A percentile compares a stretch with the other conserved stretches of the same genome.
Evolutionary conservation across 2,888 invertebrate genomes (phyloP).

Genomic region (Cephalotes varians): DNA sequence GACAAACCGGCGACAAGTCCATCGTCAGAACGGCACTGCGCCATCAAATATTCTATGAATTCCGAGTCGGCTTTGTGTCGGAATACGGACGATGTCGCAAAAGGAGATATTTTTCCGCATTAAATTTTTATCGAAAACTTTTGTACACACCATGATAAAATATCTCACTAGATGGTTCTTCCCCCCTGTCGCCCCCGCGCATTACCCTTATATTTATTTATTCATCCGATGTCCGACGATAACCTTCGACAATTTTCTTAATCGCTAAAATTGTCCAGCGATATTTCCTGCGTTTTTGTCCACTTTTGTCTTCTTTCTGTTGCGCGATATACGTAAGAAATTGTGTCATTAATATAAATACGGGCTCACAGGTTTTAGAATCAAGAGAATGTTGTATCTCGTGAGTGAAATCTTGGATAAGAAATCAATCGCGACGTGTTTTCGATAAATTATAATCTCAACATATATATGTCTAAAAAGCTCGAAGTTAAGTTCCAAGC

Average conservation of each 20-base stretch:
- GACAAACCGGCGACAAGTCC: slow-evolving; percentile 65
- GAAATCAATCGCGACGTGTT: background rate
- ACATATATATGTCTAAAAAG: background rate
- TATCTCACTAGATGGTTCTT: background rate
- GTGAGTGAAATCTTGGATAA: background rate
- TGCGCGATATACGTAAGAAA: background rate
- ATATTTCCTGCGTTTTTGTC: slow-evolving; percentile 5
- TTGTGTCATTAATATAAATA: background rate
- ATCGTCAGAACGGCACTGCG: slow-evolving; percentile 60
- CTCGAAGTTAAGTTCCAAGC: background rate
- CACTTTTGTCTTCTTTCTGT: background rate
- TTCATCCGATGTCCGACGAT: slow-evolving; percentile 11
- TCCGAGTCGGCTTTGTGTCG: slow-evolving; percentile 75
- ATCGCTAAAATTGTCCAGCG: slow-evolving; percentile 36
- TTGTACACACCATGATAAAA: slow-evolving; percentile 50
- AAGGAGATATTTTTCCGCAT: slow-evolving; percentile 63
- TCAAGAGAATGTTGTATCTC: background rate
- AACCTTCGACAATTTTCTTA: slow-evolving; percentile 39
- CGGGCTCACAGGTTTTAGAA: background rate
- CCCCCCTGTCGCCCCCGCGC: background rate
- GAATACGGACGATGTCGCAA: slow-evolving; percentile 41
- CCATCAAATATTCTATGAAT: slow-evolving; percentile 83
- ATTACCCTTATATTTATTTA: slow-evolving; percentile 44
- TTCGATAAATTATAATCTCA: background rate
- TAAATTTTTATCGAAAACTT: slow-evolving; percentile 75